phyloP scores from a whole-genome alignment of 2,113 vertebrate species.

The Micromys minutus region DNA sequence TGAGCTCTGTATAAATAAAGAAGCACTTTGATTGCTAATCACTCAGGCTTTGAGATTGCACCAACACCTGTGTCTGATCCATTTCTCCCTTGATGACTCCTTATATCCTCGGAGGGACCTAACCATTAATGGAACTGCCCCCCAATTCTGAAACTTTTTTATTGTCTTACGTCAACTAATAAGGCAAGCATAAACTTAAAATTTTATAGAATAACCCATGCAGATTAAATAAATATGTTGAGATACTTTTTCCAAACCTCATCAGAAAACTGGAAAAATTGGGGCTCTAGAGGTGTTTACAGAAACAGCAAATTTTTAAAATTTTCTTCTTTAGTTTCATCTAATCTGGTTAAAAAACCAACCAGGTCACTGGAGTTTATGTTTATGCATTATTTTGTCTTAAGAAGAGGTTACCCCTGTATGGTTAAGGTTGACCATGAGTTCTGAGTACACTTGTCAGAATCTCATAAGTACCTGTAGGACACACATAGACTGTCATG shows the following conservation, averaged over 20 bases:
- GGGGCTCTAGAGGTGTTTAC: not conserved
- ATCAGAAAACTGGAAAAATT: not conserved
- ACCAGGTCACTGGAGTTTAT: not conserved
- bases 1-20: no score
- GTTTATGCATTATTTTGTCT: not conserved
- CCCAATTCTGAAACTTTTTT: not conserved
- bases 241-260: not conserved
- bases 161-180: no score
- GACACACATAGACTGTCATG: not conserved
- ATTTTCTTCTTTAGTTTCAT: not conserved
- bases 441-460: not conserved
- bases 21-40: no score
- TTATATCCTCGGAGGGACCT: no score
- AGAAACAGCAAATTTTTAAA: not conserved
- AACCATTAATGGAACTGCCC: no score
- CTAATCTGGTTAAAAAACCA: not conserved
- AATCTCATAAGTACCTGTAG: not conserved
- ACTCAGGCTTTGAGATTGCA: no score
- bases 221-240: not conserved
- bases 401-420: not conserved
- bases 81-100: no score
- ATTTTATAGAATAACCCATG: not conserved
- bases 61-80: no score
- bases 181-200: no score
- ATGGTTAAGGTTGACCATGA: not conserved